Evolutionary conservation across 2,797 vertebrate genomes (phyloP).

Genomic region (Enteromius afrohamiltoni): DNA sequence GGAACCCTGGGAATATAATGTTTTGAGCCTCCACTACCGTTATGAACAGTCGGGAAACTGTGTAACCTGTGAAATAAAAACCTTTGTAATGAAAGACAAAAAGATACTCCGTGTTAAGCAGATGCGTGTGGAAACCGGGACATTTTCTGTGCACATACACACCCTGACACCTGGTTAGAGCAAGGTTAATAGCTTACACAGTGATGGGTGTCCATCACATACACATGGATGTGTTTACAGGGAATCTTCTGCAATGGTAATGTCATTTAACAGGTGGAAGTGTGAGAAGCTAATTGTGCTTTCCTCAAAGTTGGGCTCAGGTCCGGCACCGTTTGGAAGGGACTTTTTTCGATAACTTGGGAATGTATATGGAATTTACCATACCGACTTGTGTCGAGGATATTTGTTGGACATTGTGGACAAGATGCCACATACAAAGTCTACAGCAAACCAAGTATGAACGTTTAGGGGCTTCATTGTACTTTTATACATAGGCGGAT

Average conservation of each 20-base stretch:
- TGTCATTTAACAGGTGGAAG: conserved; percentile 55
- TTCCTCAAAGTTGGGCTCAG: conserved; percentile 48
- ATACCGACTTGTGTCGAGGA: conserved; percentile 73
- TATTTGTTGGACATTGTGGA: conserved; percentile 77
- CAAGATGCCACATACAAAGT: conserved; percentile 40
- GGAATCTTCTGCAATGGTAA: conserved; percentile 47
- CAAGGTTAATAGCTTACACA: conserved; percentile 35
- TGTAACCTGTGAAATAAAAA: conserved; percentile 58
- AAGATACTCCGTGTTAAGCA: conserved; percentile 42
- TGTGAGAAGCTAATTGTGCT: conserved; percentile 39
- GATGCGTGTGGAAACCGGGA: conserved; percentile 52
- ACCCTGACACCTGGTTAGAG: conserved; percentile 47
- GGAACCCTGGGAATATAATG: conserved; percentile 97
- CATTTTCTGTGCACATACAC: conserved; percentile 53
- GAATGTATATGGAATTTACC: conserved; percentile 85
- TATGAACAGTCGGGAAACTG: conserved; percentile 52
- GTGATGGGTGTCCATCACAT: conserved; percentile 27
- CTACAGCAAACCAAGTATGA: conserved; percentile 62
- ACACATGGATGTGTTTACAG: conserved; percentile 58
- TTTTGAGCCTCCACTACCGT: conserved; percentile 77
- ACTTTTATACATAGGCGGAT: conserved; percentile 66
- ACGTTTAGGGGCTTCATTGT: conserved; percentile 72
- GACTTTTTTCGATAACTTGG: conserved; percentile 70
- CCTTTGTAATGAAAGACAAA: conserved; percentile 50
- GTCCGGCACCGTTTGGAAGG: conserved; percentile 50